Percentiles rank a stretch among this genome's conserved stretches.
phyloP scores from a whole-genome alignment of 2,888 invertebrate species.

The Neoitamus cyanurus region DNA sequence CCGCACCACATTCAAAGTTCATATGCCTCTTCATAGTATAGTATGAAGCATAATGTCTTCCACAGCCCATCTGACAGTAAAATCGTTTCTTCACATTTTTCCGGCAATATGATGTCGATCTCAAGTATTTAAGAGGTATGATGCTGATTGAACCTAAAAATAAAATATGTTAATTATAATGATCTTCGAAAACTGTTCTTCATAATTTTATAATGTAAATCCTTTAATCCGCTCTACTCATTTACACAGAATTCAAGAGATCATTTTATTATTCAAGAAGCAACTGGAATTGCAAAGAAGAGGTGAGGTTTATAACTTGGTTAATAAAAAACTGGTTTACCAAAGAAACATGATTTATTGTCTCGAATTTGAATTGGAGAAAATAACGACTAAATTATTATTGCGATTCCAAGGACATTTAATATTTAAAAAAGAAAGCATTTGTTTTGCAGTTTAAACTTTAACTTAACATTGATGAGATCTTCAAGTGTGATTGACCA shows the following conservation, averaged over 20 bases:
- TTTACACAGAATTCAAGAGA: background rate
- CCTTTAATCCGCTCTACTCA: background rate
- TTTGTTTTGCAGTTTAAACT: background rate
- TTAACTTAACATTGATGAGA: too few relatives aligned
- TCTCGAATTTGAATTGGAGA: background rate
- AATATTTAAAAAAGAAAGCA: background rate
- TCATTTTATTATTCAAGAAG: background rate
- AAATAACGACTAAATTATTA: background rate
- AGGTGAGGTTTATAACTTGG: background rate
- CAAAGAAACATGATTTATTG: background rate
- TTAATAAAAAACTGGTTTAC: background rate
- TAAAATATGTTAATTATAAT: slow-evolving; percentile 20
- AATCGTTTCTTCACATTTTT: background rate
- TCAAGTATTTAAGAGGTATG: background rate
- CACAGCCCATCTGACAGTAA: slow-evolving; percentile 61
- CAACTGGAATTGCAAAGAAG: background rate
- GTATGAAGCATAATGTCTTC: slow-evolving; percentile 56
- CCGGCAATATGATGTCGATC: background rate
- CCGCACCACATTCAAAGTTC: slow-evolving; percentile 61
- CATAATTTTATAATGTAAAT: background rate
- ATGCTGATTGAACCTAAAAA: slow-evolving; percentile 28
- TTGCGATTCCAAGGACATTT: background rate
- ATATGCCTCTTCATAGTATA: slow-evolving; percentile 57
- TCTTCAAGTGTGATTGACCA: too few relatives aligned
- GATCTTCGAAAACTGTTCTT: background rate